Base-by-base conservation (phyloP, 2,888 invertebrate genomes). In the Aphidius colemani region DNA sequence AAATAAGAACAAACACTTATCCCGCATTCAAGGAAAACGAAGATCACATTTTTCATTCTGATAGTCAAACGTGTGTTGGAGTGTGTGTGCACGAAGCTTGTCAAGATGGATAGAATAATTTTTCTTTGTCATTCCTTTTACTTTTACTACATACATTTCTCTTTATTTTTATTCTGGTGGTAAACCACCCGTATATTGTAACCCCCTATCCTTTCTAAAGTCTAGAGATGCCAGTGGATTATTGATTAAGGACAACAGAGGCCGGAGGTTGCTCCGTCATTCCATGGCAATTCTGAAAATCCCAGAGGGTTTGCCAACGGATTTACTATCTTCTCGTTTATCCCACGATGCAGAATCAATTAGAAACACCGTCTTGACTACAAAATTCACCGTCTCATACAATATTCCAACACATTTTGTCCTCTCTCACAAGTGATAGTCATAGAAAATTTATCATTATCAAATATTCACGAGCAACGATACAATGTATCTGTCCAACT, bases 241-340 rank as follows among this genome's bases (percentile, higher is more conserved):
- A 72, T 78, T 76, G 76, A 76, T 76, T 77, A 71, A 73, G 65
- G 66, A 66, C 53, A 60, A 46, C 39, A 61, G 62, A 67, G 68
- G 71, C 69, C 66, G 69, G 71, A 71, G 70, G 71, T 70, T 74
- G 73, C 78, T 71, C 71, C 74, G 76, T 79, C 78, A 79, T 78
- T 73, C 71, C 70, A 66, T 69, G 68, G 73, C 74, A 78, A 80
- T 80, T 78, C 74, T 76, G 66, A 68, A 69, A 70, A 67, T 70
- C 68, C 70, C 67, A 39, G 68, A 68, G 70, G 68, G 70, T 66
- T 70, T 63, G 67, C 69, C 67, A 64, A 68, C 66, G 68, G 68
- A 70, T 70, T 66, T 66, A 66, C 62, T 65, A 59, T 61, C 61
- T 48, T 48, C 61, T 53, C 55, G 53, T 53, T 57, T 57, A 45